Evolutionary conservation across 1,140 invertebrate species (phyloP).

Genomic region (Hylaeus anthracinus): DNA sequence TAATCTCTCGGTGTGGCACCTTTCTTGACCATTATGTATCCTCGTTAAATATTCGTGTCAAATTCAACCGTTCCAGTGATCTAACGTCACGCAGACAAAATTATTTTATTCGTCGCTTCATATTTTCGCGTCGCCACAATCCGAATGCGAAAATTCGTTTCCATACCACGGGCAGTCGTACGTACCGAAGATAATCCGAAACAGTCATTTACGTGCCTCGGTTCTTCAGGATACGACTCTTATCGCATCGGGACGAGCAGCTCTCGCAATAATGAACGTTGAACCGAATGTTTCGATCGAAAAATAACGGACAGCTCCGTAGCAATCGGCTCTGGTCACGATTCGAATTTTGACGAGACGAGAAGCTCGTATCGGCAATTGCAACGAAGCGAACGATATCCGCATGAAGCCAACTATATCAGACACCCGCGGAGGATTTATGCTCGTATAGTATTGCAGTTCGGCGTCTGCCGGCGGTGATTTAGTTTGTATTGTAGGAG

Average conservation of each 20-base stretch:
- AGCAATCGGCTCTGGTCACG: neutral
- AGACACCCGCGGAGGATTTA: conserved; percentile 34
- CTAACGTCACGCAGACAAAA: neutral
- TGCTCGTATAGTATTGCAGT: conserved; percentile 49
- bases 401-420: conserved; percentile 36
- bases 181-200: too few relatives aligned
- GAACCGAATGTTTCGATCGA: neutral
- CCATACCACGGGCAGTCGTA: too few relatives aligned
- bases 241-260: too few relatives aligned
- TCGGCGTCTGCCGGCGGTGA: conserved; percentile 40
- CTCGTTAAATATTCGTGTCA: too few relatives aligned
- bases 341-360: conserved; percentile 8
- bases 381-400: conserved; percentile 41
- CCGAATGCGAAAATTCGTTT: too few relatives aligned
- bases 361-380: neutral
- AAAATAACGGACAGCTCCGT: neutral
- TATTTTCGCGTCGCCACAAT: too few relatives aligned
- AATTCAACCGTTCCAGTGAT: too few relatives aligned
- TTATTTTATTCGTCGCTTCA: neutral
- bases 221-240: too few relatives aligned
- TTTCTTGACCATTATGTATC: too few relatives aligned
- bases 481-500: conserved; percentile 41
- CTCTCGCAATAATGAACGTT: too few relatives aligned
- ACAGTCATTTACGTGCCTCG: too few relatives aligned
- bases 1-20: too few relatives aligned